Evolutionary conservation across 2,113 vertebrate genomes (phyloP), one percentile per base, ranked within the genome.

Genomic region (Capreolus pygargus): DNA sequence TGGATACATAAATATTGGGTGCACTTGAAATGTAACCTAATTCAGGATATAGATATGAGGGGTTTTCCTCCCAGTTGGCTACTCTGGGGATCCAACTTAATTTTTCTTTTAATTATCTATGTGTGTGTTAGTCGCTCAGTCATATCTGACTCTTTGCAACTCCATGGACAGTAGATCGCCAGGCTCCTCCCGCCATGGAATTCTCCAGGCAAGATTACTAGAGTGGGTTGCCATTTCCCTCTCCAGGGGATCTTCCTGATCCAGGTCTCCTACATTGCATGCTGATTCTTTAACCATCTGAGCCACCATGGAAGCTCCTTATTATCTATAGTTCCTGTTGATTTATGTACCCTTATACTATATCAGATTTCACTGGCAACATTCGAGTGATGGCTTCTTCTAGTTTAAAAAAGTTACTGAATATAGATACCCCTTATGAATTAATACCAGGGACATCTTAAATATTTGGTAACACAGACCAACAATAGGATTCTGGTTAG

Each of bases 1-100:
- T 64, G 25, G 13, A 82, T 58, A 94, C 88, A 58, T 96, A 74
- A 89, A 91, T 95, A 94, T 88, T 90, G 67, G 81, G 74, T 90
- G 17, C 21, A 28, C 91, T 87, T 96, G 79, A 30, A 92, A 95
- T 94, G 82, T 50, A 61, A 47, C 45, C 84, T 82, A 95, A 52
- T 50, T 27, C 91, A 95, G 95, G 43, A 89, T 78, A 61, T 23
- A 33, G 54, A 52, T 92, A 84, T n/a, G 47, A 92, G 33, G 15
- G 47, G n/a, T 33, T 54, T n/a, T 17, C 47, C 16, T 21, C 50
- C 10, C n/a, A 78, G 13, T 83, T 84, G 36, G n/a, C 74, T 61
- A 87, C 21, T 93, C 54, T n/a, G n/a, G 82, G 78, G 36, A 95
- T 36, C 25, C 13, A 85, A 87, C 23, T 89, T 17, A 83, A 19